Evolutionary conservation across 2,797 vertebrate genomes (phyloP).

Genomic region (Uromys caudimaculatus): DNA sequence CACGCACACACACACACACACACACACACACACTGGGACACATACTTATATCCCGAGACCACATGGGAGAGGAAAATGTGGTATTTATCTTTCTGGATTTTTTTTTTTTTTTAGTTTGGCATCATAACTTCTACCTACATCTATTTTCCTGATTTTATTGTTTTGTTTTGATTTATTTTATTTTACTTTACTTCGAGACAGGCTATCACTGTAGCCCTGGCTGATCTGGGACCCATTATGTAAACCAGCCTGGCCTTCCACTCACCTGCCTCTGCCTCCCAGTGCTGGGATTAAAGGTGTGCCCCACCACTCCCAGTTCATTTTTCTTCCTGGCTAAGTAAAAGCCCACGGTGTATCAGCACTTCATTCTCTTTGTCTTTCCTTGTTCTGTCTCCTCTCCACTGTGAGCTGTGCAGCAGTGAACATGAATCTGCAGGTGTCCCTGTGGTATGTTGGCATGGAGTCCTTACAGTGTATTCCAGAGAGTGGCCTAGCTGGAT

Average conservation of each 20-base stretch:
- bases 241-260: background rate
- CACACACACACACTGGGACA: background rate
- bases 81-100: background rate
- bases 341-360: background rate
- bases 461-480: background rate
- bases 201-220: background rate
- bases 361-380: background rate
- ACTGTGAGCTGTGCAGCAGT: background rate
- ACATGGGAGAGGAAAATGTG: background rate
- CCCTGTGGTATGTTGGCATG: background rate
- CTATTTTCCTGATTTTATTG: background rate
- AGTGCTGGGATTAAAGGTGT: background rate
- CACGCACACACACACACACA: background rate
- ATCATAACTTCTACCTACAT: background rate
- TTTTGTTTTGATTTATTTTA: background rate
- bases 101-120: background rate
- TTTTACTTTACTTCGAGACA: background rate
- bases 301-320: background rate
- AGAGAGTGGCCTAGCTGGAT: background rate
- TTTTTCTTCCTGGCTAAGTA: background rate
- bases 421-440: background rate
- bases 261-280: background rate
- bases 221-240: background rate
- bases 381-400: background rate
- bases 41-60: background rate